Percentiles rank a stretch among this genome's conserved stretches.
These are phyloP conservation scores for Neotoxoptera formosana DNA, from an alignment of 1,140 invertebrate species.

Conservation along the genomic window DNA sequence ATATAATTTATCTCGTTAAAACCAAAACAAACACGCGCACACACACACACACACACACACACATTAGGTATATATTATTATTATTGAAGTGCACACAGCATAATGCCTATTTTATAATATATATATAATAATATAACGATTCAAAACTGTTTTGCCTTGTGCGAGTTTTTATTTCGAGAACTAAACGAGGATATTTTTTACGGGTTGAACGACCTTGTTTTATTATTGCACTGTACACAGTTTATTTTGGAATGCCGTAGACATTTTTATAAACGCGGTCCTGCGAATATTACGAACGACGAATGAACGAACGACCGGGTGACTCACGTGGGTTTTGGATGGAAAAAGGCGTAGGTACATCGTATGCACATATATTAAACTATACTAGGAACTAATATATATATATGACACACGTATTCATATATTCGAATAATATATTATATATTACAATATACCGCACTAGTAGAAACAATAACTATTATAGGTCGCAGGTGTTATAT, in stretches of 20 bases:
- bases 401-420: not conserved
- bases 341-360: not conserved
- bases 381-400: not conserved
- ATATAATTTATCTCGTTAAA: not conserved
- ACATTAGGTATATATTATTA: not conserved
- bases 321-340: not conserved
- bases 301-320: not conserved
- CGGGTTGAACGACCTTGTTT: slow-evolving; percentile 16
- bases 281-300: not conserved
- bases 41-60: too few relatives aligned
- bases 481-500: not conserved
- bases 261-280: not conserved
- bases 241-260: not conserved
- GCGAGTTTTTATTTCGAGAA: not conserved
- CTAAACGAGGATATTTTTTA: not conserved
- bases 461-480: slow-evolving; percentile 3
- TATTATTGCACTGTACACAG: not conserved
- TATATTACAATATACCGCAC: too few relatives aligned
- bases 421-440: not conserved
- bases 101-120: too few relatives aligned
- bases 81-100: not conserved
- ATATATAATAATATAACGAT: not conserved
- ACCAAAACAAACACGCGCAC: not conserved
- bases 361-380: not conserved
- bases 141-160: not conserved